These are phyloP conservation scores for Gymnarchus niloticus DNA, from an alignment of 2,113 vertebrate genomes.

Conservation along the genomic window DNA sequence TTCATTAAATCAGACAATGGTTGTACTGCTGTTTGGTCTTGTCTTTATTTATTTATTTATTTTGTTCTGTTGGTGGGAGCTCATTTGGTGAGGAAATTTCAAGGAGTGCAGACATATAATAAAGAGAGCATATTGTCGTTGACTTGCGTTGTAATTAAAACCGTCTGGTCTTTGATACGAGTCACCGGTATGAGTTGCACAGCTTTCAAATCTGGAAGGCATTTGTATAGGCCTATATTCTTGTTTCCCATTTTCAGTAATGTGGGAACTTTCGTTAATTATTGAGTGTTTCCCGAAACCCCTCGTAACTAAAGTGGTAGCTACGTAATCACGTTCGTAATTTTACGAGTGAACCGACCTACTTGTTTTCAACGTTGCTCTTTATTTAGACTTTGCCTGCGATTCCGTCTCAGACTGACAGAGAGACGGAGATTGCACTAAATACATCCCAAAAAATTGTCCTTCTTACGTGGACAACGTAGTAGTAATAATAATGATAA, in stretches of 20 bases:
- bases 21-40: not conserved
- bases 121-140: slow-evolving; percentile 69
- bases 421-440: no score
- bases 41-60: slow-evolving; percentile 58
- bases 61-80: slow-evolving; percentile 65
- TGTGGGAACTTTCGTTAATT: no score
- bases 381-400: no score
- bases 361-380: no score
- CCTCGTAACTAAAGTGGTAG: no score
- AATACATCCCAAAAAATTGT: no score
- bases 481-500: no score
- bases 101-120: slow-evolving; percentile 72
- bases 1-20: not conserved
- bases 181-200: slow-evolving; percentile 77
- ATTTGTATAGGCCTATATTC: slow-evolving; percentile 54
- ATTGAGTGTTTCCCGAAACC: no score
- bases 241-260: not conserved
- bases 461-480: no score
- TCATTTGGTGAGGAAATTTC: slow-evolving; percentile 59
- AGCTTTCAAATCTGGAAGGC: slow-evolving; percentile 80
- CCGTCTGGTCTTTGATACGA: slow-evolving; percentile 77
- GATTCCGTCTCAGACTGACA: no score
- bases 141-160: slow-evolving; percentile 75
- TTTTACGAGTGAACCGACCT: no score
- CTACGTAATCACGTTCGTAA: no score